Evolutionary conservation across 2,888 invertebrate genomes (phyloP).

Genomic region (Dioctria linearis): DNA sequence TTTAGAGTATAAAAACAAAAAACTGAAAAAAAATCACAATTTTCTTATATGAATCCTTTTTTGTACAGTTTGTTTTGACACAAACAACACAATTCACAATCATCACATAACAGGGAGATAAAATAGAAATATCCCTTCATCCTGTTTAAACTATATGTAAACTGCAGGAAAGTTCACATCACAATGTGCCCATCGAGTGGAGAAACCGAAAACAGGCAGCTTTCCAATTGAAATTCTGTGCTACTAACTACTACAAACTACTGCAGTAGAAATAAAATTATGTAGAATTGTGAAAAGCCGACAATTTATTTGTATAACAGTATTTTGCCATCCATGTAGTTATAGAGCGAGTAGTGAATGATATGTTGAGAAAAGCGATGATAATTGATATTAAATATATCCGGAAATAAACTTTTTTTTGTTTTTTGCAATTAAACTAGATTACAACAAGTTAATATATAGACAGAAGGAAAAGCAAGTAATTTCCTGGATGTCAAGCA

Average conservation of each 20-base stretch:
- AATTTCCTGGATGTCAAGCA: slow-evolving; percentile 43
- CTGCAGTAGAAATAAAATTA: neutral
- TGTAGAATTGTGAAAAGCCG: neutral
- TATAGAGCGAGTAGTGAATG: neutral
- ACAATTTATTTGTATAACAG: neutral
- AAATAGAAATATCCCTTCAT: neutral
- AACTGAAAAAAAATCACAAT: neutral
- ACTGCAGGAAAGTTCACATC: neutral
- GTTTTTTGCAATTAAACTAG: neutral
- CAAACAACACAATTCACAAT: neutral
- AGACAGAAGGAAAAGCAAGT: slow-evolving; percentile 36
- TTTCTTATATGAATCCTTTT: neutral
- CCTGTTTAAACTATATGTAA: neutral
- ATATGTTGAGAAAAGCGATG: slow-evolving; percentile 20
- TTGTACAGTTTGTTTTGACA: slow-evolving; percentile 30
- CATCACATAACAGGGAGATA: neutral
- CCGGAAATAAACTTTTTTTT: neutral
- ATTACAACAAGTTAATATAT: neutral
- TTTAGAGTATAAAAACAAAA: neutral
- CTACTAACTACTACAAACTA: neutral
- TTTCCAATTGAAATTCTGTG: neutral
- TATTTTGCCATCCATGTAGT: neutral
- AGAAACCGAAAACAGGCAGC: neutral
- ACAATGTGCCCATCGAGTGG: neutral
- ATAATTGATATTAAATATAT: neutral